phyloP scores from a whole-genome alignment of 2,113 vertebrate species.

The Rhinolophus sinicus region DNA sequence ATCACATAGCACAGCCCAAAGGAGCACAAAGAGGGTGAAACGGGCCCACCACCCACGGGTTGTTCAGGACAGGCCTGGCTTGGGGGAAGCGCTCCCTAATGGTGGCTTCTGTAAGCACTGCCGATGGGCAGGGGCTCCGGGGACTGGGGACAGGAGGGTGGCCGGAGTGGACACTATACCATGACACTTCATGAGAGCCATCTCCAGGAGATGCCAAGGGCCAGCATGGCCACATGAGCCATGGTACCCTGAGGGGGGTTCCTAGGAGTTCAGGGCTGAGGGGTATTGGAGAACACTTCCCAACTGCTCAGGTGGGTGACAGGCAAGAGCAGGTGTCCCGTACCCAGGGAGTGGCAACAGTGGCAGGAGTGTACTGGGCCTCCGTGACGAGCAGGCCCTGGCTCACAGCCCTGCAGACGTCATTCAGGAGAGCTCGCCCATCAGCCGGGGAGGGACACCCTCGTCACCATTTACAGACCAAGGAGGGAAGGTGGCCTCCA shows the following conservation, averaged over 20 bases:
- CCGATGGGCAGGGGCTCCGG: neutral
- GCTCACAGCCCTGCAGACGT: neutral
- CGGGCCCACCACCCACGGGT: neutral
- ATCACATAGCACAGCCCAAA: neutral
- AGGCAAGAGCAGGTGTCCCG: neutral
- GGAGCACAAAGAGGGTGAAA: no score
- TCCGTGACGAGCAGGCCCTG: accelerated
- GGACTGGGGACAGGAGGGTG: neutral
- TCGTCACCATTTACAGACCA: no score
- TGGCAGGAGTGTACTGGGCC: accelerated
- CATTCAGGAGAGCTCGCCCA: accelerated
- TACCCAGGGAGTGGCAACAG: neutral
- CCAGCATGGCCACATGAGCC: neutral
- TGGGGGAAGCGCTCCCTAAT: no score
- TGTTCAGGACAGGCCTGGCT: neutral
- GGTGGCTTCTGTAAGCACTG: accelerated
- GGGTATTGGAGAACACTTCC: accelerated
- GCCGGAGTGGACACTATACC: neutral
- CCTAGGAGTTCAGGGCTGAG: neutral
- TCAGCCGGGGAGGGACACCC: accelerated
- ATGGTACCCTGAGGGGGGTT: accelerated
- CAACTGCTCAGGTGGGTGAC: neutral
- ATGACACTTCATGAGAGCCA: accelerated
- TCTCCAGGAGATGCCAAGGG: neutral
- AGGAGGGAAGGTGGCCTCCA: neutral